Evolutionary conservation across 2,797 vertebrate species (phyloP), one percentile per base, ranked within the genome.

Genomic region (Pristis pectinata): DNA sequence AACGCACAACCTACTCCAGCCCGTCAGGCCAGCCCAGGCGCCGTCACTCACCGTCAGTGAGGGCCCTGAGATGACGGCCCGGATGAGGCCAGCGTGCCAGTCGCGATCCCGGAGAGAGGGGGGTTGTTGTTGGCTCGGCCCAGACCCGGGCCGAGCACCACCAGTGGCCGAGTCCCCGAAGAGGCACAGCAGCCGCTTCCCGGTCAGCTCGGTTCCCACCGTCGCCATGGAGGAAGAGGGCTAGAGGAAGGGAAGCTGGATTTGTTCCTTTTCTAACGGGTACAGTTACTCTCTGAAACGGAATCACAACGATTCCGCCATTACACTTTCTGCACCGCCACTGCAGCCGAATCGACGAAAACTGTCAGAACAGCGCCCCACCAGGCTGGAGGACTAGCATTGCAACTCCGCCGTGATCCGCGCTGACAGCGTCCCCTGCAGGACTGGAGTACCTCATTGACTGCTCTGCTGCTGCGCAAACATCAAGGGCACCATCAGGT

Each of bases 101-200:
- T 94, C 92, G 27, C 92, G 41, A 41, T 94, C 92, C 41, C 37
- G 41, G 92, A 94, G 92, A 34, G 92, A 94, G 67, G 8, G 70
- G 41, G 92, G 41, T 8, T 74, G 70, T 7, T 53, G 44, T n/a
- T 67, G 87, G 59, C 87, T 41, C n/a, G 76, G n/a, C 82, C 82
- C 82, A 22, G 76, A 13, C 82, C 82, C 82, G 49, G 70, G 41
- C 92, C 92, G 91, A 93, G 64, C 64, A 56, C 53, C 59, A 61
- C 95, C 95, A 70, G 97, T 95, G 95, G 96, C 95, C 95, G 96
- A 96, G 95, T 98, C 98, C 96, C 97, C 96, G 94, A 98, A 97
- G 17, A 98, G 97, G 96, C 98, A 96, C 95, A 98, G 95, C 95
- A 99, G 96, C 91, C 98, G 97, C 96, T 98, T 98, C 95, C 98